Conservation (phyloP, 1,140 invertebrate genomes). For the Cyphomyrmex costatus region DNA sequence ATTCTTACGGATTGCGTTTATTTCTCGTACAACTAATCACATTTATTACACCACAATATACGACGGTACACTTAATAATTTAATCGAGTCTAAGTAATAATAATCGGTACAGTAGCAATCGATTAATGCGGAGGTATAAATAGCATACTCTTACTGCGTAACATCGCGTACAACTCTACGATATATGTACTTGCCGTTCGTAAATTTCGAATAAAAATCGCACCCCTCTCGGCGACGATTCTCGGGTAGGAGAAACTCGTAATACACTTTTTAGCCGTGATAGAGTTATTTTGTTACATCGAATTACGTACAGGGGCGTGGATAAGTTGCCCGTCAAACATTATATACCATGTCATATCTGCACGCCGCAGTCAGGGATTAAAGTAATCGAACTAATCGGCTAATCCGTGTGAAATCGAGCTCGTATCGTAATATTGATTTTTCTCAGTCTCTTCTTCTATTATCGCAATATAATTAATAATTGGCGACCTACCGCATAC, state of each 20-base stretch:
- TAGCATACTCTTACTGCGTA: conserved; percentile 82
- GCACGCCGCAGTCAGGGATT: conserved; percentile 33
- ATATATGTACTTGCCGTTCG: conserved; percentile 74
- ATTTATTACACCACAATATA: conserved; percentile 87
- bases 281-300: conserved; percentile 56
- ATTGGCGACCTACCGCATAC: neutral
- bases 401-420: neutral
- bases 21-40: conserved; percentile 85
- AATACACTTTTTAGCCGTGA: conserved; percentile 49
- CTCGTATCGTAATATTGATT: neutral
- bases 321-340: conserved; percentile 55
- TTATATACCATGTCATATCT: conserved; percentile 42
- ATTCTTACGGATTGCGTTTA: conserved; percentile 75
- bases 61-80: conserved; percentile 86
- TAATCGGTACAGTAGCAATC: conserved; percentile 84
- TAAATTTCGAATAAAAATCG: conserved; percentile 59
- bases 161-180: conserved; percentile 75
- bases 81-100: conserved; percentile 84
- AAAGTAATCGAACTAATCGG: conserved; percentile 6
- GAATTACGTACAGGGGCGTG: conserved; percentile 57
- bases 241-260: conserved; percentile 28
- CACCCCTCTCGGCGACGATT: conserved; percentile 7
- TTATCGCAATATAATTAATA: neutral
- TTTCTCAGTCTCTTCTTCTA: neutral
- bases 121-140: conserved; percentile 85